Percentiles rank a stretch among this genome's conserved stretches.
These are phyloP conservation scores for Pocillopora grandis DNA, from an alignment of 92 coral and sea anemone genomes.

Conservation along the genomic window DNA sequence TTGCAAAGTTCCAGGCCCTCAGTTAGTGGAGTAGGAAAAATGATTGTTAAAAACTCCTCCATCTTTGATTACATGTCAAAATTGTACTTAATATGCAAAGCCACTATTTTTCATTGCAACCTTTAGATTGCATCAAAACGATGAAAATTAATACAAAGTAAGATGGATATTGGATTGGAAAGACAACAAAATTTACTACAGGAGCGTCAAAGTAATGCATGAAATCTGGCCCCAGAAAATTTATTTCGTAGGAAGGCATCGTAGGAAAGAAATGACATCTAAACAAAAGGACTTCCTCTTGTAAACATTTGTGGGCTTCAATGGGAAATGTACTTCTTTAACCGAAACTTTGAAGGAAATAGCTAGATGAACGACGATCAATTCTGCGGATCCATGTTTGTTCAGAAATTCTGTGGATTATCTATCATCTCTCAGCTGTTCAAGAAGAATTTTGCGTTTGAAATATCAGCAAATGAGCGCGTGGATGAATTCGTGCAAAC, in stretches of 20 bases:
- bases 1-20: too few species aligned
- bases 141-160: too few species aligned
- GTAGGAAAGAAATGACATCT: neutral
- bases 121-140: too few species aligned
- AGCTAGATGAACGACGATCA: neutral
- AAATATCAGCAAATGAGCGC: neutral
- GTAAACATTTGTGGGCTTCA: slow-evolving; percentile 15
- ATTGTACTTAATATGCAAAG: too few species aligned
- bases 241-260: neutral
- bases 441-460: neutral
- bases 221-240: neutral
- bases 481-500: neutral
- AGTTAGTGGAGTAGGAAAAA: too few species aligned
- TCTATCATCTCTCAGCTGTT: neutral
- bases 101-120: too few species aligned
- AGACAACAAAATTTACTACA: neutral
- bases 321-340: slow-evolving; percentile 35
- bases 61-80: too few species aligned
- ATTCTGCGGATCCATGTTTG: neutral
- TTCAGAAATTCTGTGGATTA: neutral
- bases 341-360: neutral
- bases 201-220: neutral
- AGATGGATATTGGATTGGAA: too few species aligned
- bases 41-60: too few species aligned
- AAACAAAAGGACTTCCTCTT: slow-evolving; percentile 13